These are phyloP conservation scores for Sciurus niger DNA, from an alignment of 2,113 vertebrate species.

Conservation along the genomic window DNA sequence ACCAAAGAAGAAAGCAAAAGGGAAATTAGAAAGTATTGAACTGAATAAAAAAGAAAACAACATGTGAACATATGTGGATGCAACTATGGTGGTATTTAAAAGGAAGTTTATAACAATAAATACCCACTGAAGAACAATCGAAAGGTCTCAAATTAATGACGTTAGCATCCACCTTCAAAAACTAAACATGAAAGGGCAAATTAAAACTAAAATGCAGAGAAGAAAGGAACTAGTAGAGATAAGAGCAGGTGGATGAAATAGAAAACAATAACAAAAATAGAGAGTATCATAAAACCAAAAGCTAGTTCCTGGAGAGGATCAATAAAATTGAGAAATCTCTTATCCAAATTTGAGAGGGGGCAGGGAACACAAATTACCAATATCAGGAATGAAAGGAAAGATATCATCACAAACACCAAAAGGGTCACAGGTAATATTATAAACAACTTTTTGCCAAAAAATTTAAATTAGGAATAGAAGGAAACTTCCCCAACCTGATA, in stretches of 20 bases:
- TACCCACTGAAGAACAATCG: not conserved
- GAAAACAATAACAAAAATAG: constrained; percentile 4
- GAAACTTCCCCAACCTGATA: too few relatives aligned
- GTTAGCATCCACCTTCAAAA: not conserved
- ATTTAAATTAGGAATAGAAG: not conserved
- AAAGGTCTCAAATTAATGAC: not conserved
- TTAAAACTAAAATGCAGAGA: not conserved
- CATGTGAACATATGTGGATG: constrained; percentile 3
- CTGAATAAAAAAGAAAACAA: constrained; percentile 44
- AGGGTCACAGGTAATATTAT: not conserved
- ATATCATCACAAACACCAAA: not conserved
- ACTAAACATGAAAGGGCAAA: not conserved
- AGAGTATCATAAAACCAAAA: not conserved
- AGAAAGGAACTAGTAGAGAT: not conserved
- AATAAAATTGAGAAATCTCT: not conserved
- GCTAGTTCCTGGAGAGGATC: not conserved
- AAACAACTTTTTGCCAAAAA: constrained; percentile 17
- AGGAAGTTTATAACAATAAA: not conserved
- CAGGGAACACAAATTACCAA: not conserved
- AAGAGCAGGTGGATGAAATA: constrained; percentile 15
- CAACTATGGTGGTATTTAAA: not conserved
- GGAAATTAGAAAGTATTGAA: constrained; percentile 34
- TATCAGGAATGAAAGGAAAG: constrained; percentile 2
- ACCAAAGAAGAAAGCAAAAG: not conserved
- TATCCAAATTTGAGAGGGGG: not conserved